Evolutionary conservation across 2,113 vertebrate genomes (phyloP).

Genomic region (Petroica traversi): DNA sequence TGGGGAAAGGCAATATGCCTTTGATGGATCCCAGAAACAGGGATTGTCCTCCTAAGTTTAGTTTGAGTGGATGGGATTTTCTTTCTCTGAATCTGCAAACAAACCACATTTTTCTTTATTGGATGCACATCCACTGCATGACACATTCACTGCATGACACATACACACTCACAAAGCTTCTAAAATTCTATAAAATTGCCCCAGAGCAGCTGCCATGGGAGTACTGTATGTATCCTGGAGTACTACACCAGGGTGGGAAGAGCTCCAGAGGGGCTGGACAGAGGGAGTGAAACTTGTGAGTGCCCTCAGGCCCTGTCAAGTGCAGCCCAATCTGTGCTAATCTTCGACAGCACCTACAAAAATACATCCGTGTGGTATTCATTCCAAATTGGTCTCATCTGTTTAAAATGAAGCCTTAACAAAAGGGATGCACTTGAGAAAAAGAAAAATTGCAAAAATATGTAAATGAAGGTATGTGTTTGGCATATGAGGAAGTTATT

Average conservation of each 20-base stretch:
- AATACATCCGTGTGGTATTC: rapidly evolving
- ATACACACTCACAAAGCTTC: not conserved
- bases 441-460: not conserved
- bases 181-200: not conserved
- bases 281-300: not conserved
- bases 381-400: not conserved
- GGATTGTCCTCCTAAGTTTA: not conserved
- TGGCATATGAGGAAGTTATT: not conserved
- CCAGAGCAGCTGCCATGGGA: rapidly evolving
- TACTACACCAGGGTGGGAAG: rapidly evolving
- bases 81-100: not conserved
- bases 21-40: not conserved
- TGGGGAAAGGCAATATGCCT: not conserved
- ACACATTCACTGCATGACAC: not conserved
- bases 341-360: not conserved
- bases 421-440: not conserved
- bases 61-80: not conserved
- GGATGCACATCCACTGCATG: not conserved
- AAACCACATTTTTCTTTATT: not conserved
- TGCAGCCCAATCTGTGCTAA: not conserved
- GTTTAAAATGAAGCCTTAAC: not conserved
- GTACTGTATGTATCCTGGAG: too few species aligned
- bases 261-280: not conserved
- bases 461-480: not conserved
- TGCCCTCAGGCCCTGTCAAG: not conserved